Percentiles rank a stretch among this genome's conserved stretches.
These are phyloP conservation scores for Nasonia oneida DNA, from an alignment of 2,888 invertebrate genomes.

Conservation along the genomic window DNA sequence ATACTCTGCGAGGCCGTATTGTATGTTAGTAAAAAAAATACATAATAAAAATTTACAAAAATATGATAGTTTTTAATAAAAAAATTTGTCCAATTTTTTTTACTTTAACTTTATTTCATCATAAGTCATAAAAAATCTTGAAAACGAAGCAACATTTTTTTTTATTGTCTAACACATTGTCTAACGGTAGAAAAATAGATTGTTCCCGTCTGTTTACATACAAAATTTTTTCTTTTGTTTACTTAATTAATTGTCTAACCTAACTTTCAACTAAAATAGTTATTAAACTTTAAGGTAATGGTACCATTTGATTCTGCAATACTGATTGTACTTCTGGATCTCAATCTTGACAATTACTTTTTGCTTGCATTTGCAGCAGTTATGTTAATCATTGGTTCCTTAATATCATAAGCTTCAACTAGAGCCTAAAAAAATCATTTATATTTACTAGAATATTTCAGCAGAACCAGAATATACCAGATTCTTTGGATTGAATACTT, in stretches of 20 bases:
- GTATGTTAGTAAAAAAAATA: slow-evolving; percentile 71
- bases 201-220: background rate
- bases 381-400: slow-evolving; percentile 73
- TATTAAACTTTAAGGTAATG: background rate
- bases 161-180: background rate
- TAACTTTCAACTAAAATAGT: background rate
- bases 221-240: background rate
- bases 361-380: slow-evolving; percentile 27
- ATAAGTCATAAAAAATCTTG: slow-evolving; percentile 58
- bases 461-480: background rate
- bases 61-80: slow-evolving; percentile 55
- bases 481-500: slow-evolving; percentile 63
- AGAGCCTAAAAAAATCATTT: slow-evolving; percentile 68
- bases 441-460: slow-evolving; percentile 70
- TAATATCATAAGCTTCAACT: slow-evolving; percentile 66
- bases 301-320: background rate
- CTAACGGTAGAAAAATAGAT: slow-evolving; percentile 1
- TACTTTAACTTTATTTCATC: slow-evolving; percentile 55
- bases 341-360: background rate
- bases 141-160: slow-evolving; percentile 8
- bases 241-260: background rate
- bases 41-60: slow-evolving; percentile 71
- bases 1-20: slow-evolving; percentile 67
- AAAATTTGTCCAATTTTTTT: slow-evolving; percentile 47
- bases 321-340: slow-evolving; percentile 11